Evolutionary conservation across 2,113 vertebrate species (phyloP), one percentile per base, ranked within the genome.

Genomic region (Trachemys scripta): DNA sequence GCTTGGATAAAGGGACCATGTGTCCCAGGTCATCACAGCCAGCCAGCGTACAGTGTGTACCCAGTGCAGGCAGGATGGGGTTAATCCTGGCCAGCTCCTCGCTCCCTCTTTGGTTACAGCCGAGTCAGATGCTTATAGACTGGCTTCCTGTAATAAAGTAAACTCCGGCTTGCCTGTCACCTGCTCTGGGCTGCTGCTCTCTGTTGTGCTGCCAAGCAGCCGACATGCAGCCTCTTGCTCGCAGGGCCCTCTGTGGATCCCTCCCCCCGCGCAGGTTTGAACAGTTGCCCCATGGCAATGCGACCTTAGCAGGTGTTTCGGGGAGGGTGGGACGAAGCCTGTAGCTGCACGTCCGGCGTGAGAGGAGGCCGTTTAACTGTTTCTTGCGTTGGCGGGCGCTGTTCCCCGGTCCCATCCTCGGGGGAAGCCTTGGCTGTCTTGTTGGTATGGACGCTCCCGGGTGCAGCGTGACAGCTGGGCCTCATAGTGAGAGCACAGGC

Each of bases 261-360:
- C 54, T 29, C 31, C 82, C 14, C 72, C 12, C 14, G 29, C 79
- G 92, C 86, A 4, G 42, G 94, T 79, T 2, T 92, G 62, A 96
- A 97, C 92, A 25, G 88, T 93, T 59, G 42, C 95, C 95, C 96
- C 4, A 14, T 93, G 96, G 96, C 95, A 87, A 89, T 57, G 38
- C 82, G 42, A 83, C 89, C 6, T 82, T 81, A 94, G 98, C 98
- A 98, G 98, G 98, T 98, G 97, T 97, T 97, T 97, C 3, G 69
- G 93, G 96, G 79, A 80, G 90, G 92, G 85, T 35, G 94, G 45
- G 59, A 19, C 12, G 12, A 6, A 88, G 96, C 98, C 94, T 92
- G 97, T 95, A 87, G 96, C 91, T 65, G 29, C 98, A 96, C 27
- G 96, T 81, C 91, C 9, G 0, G 65, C 35, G 80, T 62, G 29